phyloP scores from a whole-genome alignment of 1,140 invertebrate species.

The Drosophila bifasciata region DNA sequence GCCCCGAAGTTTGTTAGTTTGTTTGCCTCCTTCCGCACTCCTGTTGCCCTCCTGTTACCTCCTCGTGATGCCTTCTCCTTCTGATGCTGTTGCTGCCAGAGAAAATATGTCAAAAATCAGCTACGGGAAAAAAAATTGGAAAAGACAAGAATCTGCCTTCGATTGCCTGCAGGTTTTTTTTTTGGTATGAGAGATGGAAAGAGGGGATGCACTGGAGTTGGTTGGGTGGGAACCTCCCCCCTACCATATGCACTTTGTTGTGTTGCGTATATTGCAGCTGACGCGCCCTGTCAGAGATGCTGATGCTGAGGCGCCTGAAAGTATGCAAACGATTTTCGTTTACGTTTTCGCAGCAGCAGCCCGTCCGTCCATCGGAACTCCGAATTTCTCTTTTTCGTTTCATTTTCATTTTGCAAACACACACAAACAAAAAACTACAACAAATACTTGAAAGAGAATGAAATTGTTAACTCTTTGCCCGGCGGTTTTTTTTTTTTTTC shows the following conservation, averaged over 20 bases:
- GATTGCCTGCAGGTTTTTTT: slow-evolving; percentile 61
- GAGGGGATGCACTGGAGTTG: not conserved
- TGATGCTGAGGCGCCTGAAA: slow-evolving; percentile 53
- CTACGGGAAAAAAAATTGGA: slow-evolving; percentile 48
- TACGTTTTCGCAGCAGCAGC: too few species aligned
- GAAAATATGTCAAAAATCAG: slow-evolving; percentile 82
- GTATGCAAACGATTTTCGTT: slow-evolving; percentile 56
- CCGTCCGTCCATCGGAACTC: slow-evolving; percentile 43
- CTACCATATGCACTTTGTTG: slow-evolving; percentile 54
- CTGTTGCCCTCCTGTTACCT: too few species aligned
- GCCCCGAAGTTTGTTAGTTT: slow-evolving; percentile 71
- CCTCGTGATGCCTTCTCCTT: slow-evolving; percentile 2
- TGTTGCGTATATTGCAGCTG: slow-evolving; percentile 47
- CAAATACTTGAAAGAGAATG: slow-evolving; percentile 21
- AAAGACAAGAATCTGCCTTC: slow-evolving; percentile 61
- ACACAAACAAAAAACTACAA: not conserved
- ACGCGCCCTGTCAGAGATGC: slow-evolving; percentile 56
- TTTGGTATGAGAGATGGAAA: not conserved
- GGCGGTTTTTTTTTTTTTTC: slow-evolving; percentile 6
- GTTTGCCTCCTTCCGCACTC: slow-evolving; percentile 33
- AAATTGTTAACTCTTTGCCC: slow-evolving; percentile 50
- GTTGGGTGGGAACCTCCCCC: not conserved
- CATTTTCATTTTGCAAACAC: slow-evolving; percentile 34
- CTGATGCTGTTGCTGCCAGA: slow-evolving; percentile 43
- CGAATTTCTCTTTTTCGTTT: slow-evolving; percentile 39